A percentile compares a stretch with the other conserved stretches of the same genome.
These are phyloP conservation scores for Hestina assimilis DNA, from an alignment of 1,140 invertebrate genomes.

Conservation along the genomic window DNA sequence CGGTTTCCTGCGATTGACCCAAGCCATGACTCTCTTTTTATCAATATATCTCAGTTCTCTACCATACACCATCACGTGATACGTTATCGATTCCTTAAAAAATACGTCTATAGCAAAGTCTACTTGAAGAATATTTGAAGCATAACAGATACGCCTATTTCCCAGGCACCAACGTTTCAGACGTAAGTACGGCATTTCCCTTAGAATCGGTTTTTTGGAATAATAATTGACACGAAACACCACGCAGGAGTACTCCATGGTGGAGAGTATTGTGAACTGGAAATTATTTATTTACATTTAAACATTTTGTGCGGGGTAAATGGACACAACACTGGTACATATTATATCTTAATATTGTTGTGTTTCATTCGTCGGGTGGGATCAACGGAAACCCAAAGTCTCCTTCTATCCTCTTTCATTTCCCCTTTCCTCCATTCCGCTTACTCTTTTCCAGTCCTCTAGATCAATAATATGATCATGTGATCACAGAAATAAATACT, in stretches of 20 bases:
- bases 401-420: too few species aligned
- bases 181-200: conserved; percentile 13
- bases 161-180: conserved; percentile 16
- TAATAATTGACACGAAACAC: conserved; percentile 11
- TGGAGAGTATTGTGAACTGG: conserved; percentile 29
- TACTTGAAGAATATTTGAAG: conserved; percentile 10
- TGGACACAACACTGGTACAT: too few species aligned
- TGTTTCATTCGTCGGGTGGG: too few species aligned
- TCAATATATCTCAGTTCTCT: conserved; percentile 1
- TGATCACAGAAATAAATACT: too few species aligned
- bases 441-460: too few species aligned
- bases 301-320: too few species aligned
- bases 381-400: too few species aligned
- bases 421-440: too few species aligned
- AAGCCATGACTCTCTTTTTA: conserved; percentile 1
- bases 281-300: too few species aligned
- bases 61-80: not conserved
- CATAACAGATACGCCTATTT: conserved; percentile 16
- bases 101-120: conserved; percentile 27
- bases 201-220: not conserved
- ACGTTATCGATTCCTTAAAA: conserved; percentile 14
- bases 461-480: too few species aligned
- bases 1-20: not conserved
- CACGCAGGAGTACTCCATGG: conserved; percentile 24
- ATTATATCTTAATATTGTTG: too few species aligned